Evolutionary conservation across 2,797 vertebrate species (phyloP).

Genomic region (Silurus lanzhouensis): DNA sequence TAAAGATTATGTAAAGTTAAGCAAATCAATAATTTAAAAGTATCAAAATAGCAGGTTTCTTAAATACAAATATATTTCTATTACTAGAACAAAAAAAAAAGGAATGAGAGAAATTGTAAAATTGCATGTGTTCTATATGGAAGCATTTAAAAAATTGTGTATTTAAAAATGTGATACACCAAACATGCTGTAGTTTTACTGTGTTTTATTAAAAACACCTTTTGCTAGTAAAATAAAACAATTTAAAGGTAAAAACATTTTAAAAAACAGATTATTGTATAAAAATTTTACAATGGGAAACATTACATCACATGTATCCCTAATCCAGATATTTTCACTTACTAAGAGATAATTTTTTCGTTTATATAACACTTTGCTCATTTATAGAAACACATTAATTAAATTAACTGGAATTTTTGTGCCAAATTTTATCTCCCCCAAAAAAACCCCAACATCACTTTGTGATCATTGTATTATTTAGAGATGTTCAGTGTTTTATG

Average conservation of each 20-base stretch:
- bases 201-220: no score
- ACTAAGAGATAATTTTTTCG: neutral
- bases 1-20: neutral
- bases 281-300: neutral
- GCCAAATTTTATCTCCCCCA: neutral
- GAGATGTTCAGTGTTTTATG: constrained; percentile 14
- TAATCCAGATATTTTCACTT: neutral
- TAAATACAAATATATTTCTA: neutral
- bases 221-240: neutral
- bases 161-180: no score
- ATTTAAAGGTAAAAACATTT: neutral
- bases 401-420: neutral
- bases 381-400: neutral
- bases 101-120: neutral
- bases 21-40: neutral
- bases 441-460: neutral
- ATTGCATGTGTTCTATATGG: neutral
- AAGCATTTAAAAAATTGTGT: neutral
- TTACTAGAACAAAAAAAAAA: neutral
- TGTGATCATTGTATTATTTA: constrained; percentile 4
- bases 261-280: neutral
- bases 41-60: no score
- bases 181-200: no score
- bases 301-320: neutral
- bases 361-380: no score